A percentile compares a stretch with the other conserved stretches of the same genome.
These are phyloP conservation scores for Thaumetopoea pityocampa DNA, from an alignment of 1,140 invertebrate species.

Conservation along the genomic window DNA sequence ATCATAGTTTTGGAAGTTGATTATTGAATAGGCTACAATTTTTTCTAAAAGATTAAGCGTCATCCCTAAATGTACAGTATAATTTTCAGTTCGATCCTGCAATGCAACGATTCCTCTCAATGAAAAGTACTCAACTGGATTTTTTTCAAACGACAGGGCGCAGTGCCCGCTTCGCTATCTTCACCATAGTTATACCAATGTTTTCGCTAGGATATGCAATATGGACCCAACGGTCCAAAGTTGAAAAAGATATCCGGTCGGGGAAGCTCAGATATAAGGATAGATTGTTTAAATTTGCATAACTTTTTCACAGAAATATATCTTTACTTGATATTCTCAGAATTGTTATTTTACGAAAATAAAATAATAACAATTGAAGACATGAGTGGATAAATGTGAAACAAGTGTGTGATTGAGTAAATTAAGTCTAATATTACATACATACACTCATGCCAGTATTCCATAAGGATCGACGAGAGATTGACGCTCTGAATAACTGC, in stretches of 20 bases:
- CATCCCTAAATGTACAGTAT: conserved; percentile 7
- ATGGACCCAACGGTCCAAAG: conserved; percentile 63
- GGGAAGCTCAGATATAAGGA: conserved; percentile 83
- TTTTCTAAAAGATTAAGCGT: no score
- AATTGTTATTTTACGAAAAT: no score
- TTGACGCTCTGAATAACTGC: no score
- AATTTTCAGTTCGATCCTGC: conserved; percentile 85
- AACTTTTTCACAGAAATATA: conserved; percentile 15
- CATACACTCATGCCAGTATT: no score
- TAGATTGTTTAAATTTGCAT: conserved; percentile 57
- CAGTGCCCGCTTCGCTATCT: conserved; percentile 62
- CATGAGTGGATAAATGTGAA: no score
- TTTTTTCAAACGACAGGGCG: conserved; percentile 80
- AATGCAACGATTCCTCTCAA: conserved; percentile 80
- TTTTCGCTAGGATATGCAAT: conserved; percentile 69
- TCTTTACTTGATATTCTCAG: no score
- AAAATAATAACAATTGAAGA: no score
- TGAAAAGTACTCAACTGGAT: conserved; percentile 78
- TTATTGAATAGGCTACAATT: no score
- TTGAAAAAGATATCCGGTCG: conserved; percentile 76
- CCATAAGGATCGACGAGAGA: no score
- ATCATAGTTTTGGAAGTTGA: no score
- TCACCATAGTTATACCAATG: conserved; percentile 77
- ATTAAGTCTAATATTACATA: no score
- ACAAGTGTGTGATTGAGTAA: no score